Evolutionary conservation across 2,113 vertebrate species (phyloP).

Genomic region (Colistium nudipinnis): DNA sequence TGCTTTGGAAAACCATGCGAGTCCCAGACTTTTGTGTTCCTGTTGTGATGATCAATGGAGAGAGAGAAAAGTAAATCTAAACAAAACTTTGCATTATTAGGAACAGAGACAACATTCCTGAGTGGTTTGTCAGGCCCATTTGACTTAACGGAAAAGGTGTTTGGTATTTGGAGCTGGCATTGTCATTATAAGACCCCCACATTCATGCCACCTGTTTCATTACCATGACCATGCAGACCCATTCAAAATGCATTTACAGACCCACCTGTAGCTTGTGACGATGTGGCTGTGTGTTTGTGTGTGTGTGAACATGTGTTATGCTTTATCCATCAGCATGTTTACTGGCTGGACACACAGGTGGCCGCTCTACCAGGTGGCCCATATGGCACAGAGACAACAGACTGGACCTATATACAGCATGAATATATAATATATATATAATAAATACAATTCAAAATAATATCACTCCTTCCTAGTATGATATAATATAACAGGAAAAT

Average conservation of each 20-base stretch:
- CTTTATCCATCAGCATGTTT: conserved; percentile 41
- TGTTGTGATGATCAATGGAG: neutral
- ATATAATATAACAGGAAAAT: too few relatives aligned
- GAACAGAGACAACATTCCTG: neutral
- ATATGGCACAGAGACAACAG: neutral
- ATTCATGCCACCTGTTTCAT: neutral
- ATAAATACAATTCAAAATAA: too few relatives aligned
- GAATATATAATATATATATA: neutral
- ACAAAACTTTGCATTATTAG: neutral
- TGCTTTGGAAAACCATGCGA: neutral
- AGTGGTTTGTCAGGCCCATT: neutral
- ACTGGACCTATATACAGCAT: neutral
- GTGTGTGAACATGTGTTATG: conserved; percentile 3
- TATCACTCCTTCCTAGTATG: too few relatives aligned
- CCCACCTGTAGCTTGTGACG: conserved; percentile 29
- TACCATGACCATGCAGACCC: neutral
- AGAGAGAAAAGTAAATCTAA: neutral
- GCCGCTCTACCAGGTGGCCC: conserved; percentile 12
- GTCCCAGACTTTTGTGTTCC: neutral
- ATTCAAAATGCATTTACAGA: conserved; percentile 18
- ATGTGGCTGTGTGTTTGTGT: conserved; percentile 14
- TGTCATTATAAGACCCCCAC: neutral
- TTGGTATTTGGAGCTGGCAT: neutral
- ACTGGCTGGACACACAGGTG: conserved; percentile 16
- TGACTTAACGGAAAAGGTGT: neutral